These are phyloP conservation scores for Propsilocerus akamusi DNA, from an alignment of 1,140 invertebrate species.

Conservation along the genomic window DNA sequence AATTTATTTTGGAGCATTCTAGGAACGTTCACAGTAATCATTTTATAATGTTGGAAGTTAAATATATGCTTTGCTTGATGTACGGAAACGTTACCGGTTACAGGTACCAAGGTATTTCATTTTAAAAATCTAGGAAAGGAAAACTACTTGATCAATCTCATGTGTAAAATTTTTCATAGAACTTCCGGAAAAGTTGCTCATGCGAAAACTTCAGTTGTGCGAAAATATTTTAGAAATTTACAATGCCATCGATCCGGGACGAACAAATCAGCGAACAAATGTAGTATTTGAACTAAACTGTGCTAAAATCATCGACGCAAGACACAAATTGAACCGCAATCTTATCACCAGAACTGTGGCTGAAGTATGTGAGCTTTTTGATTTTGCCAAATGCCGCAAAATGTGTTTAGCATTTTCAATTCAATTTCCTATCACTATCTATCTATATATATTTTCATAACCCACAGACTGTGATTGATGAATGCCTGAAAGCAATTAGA, in stretches of 20 bases:
- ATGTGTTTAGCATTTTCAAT: neutral
- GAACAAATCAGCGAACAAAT: neutral
- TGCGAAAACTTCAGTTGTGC: neutral
- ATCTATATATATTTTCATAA: neutral
- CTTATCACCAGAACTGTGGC: neutral
- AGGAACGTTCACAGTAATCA: neutral
- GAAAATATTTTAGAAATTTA: neutral
- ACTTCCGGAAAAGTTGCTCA: neutral
- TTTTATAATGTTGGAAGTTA: neutral
- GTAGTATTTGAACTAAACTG: neutral
- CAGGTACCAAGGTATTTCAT: neutral
- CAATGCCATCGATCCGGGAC: neutral
- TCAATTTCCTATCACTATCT: neutral
- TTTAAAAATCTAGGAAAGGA: neutral
- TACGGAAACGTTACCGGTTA: neutral
- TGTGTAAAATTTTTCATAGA: neutral
- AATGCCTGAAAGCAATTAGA: neutral
- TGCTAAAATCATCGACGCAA: neutral
- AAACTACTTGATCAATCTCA: neutral
- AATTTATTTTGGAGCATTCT: neutral
- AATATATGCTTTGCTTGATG: constrained; percentile 1
- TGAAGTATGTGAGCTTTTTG: neutral
- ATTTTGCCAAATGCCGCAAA: too few relatives aligned
- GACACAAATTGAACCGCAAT: neutral
- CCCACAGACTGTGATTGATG: neutral